Evolutionary conservation across 2,113 vertebrate species (phyloP).

Genomic region (Ascaphus truei): DNA sequence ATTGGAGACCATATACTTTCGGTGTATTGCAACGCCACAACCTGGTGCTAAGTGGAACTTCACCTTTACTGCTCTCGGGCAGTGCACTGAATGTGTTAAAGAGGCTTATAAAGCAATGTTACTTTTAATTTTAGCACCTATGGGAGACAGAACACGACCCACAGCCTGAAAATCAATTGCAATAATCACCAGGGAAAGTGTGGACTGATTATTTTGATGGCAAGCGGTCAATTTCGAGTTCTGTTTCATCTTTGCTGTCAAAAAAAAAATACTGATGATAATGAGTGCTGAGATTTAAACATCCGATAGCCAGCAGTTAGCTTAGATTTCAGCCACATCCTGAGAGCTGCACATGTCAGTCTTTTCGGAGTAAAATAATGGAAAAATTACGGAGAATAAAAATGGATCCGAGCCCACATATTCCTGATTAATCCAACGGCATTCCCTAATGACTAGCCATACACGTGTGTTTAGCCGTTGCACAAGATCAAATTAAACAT

Average conservation of each 20-base stretch:
- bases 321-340: constrained; percentile 28
- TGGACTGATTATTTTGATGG: constrained; percentile 32
- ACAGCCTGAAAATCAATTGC: constrained; percentile 19
- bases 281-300: constrained; percentile 31
- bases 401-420: neutral
- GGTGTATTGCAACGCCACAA: too few species aligned
- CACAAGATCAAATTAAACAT: neutral
- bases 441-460: neutral
- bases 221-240: constrained; percentile 10
- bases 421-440: neutral
- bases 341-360: neutral
- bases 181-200: neutral
- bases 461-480: neutral
- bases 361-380: neutral
- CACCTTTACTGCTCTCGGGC: too few species aligned
- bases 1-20: too few species aligned
- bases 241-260: constrained; percentile 37
- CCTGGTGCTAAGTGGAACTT: too few species aligned
- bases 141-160: constrained; percentile 19
- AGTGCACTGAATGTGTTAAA: neutral
- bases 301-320: neutral
- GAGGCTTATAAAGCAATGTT: constrained; percentile 11
- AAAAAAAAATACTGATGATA: constrained; percentile 5
- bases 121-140: constrained; percentile 26
- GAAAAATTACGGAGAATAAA: neutral